Conservation (phyloP, 2,888 invertebrate genomes). For the Lissocephala sabroskyi region DNA sequence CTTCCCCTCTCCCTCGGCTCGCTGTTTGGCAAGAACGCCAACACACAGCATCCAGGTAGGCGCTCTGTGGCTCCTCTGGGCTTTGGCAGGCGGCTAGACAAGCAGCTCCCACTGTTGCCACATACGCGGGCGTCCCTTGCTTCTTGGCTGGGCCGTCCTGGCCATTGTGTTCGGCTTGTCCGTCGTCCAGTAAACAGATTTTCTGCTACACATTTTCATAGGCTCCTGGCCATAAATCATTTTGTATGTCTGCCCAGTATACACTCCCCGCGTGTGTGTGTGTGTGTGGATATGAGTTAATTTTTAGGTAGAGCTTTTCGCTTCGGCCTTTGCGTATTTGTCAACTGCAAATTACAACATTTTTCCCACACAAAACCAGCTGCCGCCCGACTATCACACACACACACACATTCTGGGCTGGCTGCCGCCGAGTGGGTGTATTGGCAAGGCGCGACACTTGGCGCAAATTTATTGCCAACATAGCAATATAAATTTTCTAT, state of each 20-base stretch:
- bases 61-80: background rate
- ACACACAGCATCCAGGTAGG: slow-evolving; percentile 23
- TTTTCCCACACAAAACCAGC: slow-evolving; percentile 47
- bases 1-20: no score
- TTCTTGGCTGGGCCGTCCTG: slow-evolving; percentile 1
- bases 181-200: slow-evolving; percentile 12
- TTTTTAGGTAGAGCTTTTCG: slow-evolving; percentile 32
- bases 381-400: slow-evolving; percentile 24
- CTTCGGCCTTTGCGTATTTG: slow-evolving; percentile 49
- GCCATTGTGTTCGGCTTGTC: background rate
- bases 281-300: slow-evolving; percentile 48
- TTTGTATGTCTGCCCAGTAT: background rate
- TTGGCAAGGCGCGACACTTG: no score
- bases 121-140: slow-evolving; percentile 12
- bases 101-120: slow-evolving; percentile 33
- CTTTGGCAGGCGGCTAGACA: slow-evolving; percentile 21
- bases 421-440: no score
- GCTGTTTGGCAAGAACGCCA: slow-evolving; percentile 21
- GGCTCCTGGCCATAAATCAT: slow-evolving; percentile 12
- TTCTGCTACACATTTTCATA: background rate
- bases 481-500: slow-evolving; percentile 63
- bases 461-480: slow-evolving; percentile 35
- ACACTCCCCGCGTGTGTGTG: no score
- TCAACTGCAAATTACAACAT: slow-evolving; percentile 65
- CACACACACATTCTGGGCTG: background rate